Conservation (phyloP, 2,888 invertebrate species). For the Blastobasis adustella region DNA sequence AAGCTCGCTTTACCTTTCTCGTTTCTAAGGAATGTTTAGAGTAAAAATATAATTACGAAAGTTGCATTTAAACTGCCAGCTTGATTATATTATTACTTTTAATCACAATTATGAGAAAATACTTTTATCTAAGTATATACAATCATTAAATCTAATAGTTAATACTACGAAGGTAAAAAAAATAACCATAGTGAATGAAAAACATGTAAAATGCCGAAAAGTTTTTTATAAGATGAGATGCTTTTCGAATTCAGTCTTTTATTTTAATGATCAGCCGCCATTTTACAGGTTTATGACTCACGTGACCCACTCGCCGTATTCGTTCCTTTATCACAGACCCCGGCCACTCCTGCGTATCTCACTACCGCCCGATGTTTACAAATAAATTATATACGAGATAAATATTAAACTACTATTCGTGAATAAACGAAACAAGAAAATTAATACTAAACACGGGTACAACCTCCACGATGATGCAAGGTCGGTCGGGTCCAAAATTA, state of each 20-base stretch:
- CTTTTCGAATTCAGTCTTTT: no score
- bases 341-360: constrained; percentile 4
- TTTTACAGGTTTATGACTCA: neutral
- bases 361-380: constrained; percentile 28
- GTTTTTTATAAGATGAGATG: no score
- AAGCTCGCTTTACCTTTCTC: constrained; percentile 8
- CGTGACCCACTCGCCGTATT: neutral
- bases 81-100: constrained; percentile 22
- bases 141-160: constrained; percentile 1
- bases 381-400: constrained; percentile 11
- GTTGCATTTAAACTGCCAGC: neutral
- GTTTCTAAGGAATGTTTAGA: constrained; percentile 55
- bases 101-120: neutral
- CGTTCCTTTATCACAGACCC: constrained; percentile 11
- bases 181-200: neutral
- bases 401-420: neutral
- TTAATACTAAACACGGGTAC: neutral
- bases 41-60: constrained; percentile 40
- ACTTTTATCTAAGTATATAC: neutral
- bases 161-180: constrained; percentile 6
- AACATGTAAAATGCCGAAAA: neutral
- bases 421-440: neutral
- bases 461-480: neutral
- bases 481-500: neutral
- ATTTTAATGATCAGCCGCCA: no score